Percentiles rank a stretch among this genome's conserved stretches.
phyloP scores from a whole-genome alignment of 2,113 vertebrate genomes.

The Thomomys bottae region DNA sequence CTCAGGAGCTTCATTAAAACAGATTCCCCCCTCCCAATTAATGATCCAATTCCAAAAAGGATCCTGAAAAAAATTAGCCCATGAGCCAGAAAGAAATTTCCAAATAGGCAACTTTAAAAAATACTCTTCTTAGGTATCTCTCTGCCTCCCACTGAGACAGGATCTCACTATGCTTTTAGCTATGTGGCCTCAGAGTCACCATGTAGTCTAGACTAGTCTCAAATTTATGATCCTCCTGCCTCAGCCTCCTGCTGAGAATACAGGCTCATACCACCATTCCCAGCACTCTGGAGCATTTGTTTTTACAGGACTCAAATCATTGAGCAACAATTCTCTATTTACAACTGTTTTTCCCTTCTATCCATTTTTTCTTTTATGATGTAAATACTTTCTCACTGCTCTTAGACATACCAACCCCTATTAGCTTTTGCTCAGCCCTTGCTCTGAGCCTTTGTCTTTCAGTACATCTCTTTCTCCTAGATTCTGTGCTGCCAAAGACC shows the following conservation, averaged over 20 bases:
- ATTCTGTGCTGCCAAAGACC: not conserved
- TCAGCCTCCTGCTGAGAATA: too few relatives aligned
- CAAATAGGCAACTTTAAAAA: not conserved
- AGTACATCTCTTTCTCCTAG: not conserved
- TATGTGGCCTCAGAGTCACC: too few relatives aligned
- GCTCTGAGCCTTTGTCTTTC: not conserved
- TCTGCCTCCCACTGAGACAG: too few relatives aligned
- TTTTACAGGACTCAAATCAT: not conserved
- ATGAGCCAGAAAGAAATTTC: conserved; percentile 46
- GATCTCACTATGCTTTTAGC: too few relatives aligned
- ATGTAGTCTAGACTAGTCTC: too few relatives aligned
- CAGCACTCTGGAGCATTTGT: too few relatives aligned
- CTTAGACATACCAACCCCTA: not conserved
- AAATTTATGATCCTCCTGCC: too few relatives aligned
- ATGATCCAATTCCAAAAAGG: not conserved
- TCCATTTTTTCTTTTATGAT: not conserved
- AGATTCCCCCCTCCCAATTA: not conserved
- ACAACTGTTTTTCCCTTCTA: not conserved
- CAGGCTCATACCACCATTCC: too few relatives aligned
- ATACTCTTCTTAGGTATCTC: not conserved
- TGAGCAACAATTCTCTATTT: conserved; percentile 39
- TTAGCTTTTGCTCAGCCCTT: not conserved
- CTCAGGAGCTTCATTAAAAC: not conserved
- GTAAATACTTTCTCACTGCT: not conserved
- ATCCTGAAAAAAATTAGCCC: not conserved